Base-by-base conservation (phyloP, 1,140 invertebrate species). In the Watersipora subatra region DNA sequence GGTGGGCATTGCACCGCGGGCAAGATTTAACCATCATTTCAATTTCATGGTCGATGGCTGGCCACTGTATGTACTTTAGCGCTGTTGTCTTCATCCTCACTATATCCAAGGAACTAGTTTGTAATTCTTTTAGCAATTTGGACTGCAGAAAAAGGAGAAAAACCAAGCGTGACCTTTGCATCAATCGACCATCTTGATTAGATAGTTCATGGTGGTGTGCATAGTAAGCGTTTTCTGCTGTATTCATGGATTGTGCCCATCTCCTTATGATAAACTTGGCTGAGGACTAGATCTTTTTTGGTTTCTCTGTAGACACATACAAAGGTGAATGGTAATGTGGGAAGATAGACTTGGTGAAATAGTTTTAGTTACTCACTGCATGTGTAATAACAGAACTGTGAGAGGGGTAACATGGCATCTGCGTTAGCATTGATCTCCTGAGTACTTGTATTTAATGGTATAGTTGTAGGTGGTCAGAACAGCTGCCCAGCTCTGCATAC, bases 351-450 rank as follows among this genome's bases (percentile, higher is more conserved):
- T 17, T 15, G 12, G 15, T 61, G 2, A 28, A 68, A 67, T 65
- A 24, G 68, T 64, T 55, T 66, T 29, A 25, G 27, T 61, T 22
- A 65, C 29, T 12, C 20, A 25, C 7, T 17, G 20, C 19, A 64
- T 61, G n/a, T 27, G 12, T 2, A 30, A n/a, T 24, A 71, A 71
- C 63, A 69, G 19, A 28, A 71, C 62, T 15, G 68, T 55, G 46
- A 67, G 68, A 15, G 26, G 22, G 46, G 70, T 2, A 69, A 73
- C 63, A 24, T 15, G 25, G 58, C 58, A 68, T 73, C 69, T 22
- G 66, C 70, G 28, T 78, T 70, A 26, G 68, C 70, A 62, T n/a
- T 72, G 72, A 2, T 69, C 63, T 17, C 66, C 28, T 2, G 73
- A 72, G 2, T 56, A 24, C 25, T 66, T 68, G 61, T 71, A 71